Base-by-base conservation (phyloP, 2,888 invertebrate species). In the Cylloceria caligata region DNA sequence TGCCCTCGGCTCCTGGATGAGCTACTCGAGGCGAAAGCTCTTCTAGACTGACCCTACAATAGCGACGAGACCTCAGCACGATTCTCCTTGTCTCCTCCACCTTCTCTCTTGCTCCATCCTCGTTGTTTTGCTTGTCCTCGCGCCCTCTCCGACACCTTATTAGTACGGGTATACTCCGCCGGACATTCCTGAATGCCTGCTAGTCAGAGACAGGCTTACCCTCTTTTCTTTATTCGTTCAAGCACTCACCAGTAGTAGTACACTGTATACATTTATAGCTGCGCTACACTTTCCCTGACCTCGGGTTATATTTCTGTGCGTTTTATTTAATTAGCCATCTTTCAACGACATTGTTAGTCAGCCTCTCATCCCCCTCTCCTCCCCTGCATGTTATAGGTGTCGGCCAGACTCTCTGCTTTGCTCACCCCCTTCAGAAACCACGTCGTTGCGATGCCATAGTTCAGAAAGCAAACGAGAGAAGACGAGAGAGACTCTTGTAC, bases 281-380 rank as follows among this genome's bases (percentile, higher is more conserved):
- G 2, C 27, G 42, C 64, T 76, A 79, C 78, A 72, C 67, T 77
- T 82, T 77, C 72, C 67, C 76, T 73, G 78, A 77, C 84, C 84
- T 79, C 76, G 80, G 80, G 83, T 83, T 88, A 88, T 90, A 89
- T 89, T 87, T 85, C 60, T 69, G 85, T 88, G 87, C 89, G 89
- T 91, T 91, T 92, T 90, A 92, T 92, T 92, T 92, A 92, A 92
- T 92, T 92, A 92, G 91, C 87, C 89, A 85, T 84, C 89, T 90
- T 88, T 89, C 89, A 88, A 90, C 89, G 88, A 88, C 89, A 88
- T 92, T 92, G 92, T 92, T 92, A 92, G 89, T 86, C 88, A 79
- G 87, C 86, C 85, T 85, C 87, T n/a, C n/a, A n/a, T n/a, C n/a
- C n/a, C 36, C 47, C 80, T 60, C 57, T 36, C 52, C 34, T 42